A percentile compares a stretch with the other conserved stretches of the same genome.
phyloP scores from a whole-genome alignment of 2,797 vertebrate genomes.

The Gymnoscopelus braueri region DNA sequence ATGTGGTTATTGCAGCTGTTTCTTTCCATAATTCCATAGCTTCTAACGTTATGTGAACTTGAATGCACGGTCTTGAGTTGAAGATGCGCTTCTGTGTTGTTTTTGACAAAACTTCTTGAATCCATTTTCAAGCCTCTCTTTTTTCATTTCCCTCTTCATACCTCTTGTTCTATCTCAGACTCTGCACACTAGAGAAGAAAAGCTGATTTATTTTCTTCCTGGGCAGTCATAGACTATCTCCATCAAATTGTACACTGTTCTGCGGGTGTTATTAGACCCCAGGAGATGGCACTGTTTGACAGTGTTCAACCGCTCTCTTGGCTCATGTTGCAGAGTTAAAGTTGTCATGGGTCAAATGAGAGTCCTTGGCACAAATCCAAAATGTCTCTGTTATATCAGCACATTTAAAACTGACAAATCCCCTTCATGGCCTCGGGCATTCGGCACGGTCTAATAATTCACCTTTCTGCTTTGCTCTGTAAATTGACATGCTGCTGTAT shows the following conservation, averaged over 20 bases:
- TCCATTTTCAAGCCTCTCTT: background rate
- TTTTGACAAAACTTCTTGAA: constrained; percentile 33
- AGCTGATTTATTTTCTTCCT: constrained; percentile 36
- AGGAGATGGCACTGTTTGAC: constrained; percentile 74
- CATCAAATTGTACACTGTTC: constrained; percentile 2
- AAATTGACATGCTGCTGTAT: constrained; percentile 8
- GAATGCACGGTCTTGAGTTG: background rate
- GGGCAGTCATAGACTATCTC: constrained; percentile 24
- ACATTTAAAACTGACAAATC: constrained; percentile 4
- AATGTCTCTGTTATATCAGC: constrained; percentile 20
- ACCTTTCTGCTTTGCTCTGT: constrained; percentile 4
- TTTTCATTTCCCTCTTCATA: constrained; percentile 16
- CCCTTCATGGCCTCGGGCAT: background rate
- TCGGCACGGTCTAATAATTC: background rate
- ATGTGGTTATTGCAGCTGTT: background rate
- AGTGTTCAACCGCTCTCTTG: constrained; percentile 27
- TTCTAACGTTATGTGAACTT: background rate
- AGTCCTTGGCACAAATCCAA: constrained; percentile 31
- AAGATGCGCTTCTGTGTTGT: background rate
- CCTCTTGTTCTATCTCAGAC: constrained; percentile 7
- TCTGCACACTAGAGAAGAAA: constrained; percentile 42
- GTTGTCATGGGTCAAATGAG: constrained; percentile 33
- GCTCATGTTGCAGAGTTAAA: constrained; percentile 25
- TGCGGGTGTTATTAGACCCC: constrained; percentile 53
- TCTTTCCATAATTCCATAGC: background rate